Conservation (phyloP, 2,888 invertebrate species). For the Saturnia pavonia region DNA sequence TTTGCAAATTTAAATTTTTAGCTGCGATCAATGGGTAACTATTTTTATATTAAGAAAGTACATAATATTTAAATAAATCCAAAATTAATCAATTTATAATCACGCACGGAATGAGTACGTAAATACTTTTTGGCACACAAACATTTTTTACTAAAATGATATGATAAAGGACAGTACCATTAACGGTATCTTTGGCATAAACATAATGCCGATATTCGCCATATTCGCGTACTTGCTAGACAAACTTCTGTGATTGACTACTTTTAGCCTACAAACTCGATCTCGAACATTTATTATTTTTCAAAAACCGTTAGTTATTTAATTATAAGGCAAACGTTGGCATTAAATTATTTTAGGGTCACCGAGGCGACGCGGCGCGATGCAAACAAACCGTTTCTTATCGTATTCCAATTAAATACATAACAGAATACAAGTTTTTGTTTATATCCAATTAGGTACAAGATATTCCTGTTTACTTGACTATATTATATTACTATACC, state of each 20-base stretch:
- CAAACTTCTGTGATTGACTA: too few species aligned
- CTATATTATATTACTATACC: background rate
- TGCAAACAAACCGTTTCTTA: background rate
- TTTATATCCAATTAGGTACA: slow-evolving; percentile 1
- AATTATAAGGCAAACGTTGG: background rate
- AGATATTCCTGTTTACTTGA: slow-evolving; percentile 3
- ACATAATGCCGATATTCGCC: too few species aligned
- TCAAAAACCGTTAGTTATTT: background rate
- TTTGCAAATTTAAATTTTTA: slow-evolving; percentile 42
- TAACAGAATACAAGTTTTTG: slow-evolving; percentile 1
- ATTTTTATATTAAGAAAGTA: background rate
- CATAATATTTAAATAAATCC: too few species aligned
- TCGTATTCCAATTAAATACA: background rate
- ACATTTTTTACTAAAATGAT: too few species aligned
- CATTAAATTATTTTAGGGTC: slow-evolving; percentile 6
- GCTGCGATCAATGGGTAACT: background rate
- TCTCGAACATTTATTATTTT: background rate
- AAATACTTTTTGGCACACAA: too few species aligned
- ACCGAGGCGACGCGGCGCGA: background rate
- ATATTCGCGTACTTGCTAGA: too few species aligned
- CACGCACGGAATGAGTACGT: too few species aligned
- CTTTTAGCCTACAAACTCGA: background rate
- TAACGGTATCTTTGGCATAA: too few species aligned
- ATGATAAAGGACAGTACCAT: too few species aligned
- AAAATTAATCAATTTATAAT: too few species aligned